These are phyloP conservation scores for Euthynnus affinis DNA, from an alignment of 2,797 vertebrate species.

Conservation along the genomic window DNA sequence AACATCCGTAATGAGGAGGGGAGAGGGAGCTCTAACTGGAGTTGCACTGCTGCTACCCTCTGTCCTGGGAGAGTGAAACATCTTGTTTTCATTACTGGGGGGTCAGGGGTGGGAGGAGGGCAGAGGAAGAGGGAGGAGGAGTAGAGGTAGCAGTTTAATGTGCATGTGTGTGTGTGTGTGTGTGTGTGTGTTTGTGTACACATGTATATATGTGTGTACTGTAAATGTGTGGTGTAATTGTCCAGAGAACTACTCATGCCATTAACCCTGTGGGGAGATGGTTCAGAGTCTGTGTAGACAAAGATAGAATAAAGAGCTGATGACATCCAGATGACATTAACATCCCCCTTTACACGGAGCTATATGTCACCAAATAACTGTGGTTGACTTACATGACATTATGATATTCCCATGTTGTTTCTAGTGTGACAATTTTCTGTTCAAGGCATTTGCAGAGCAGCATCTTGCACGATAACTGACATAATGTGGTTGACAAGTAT, in stretches of 20 bases:
- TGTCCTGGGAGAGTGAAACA: slow-evolving; percentile 79
- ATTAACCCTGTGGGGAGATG: slow-evolving; percentile 50
- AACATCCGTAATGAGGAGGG: slow-evolving; percentile 55
- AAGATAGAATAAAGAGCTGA: slow-evolving; percentile 59
- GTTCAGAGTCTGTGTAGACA: slow-evolving; percentile 51
- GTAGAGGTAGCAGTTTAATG: slow-evolving; percentile 66
- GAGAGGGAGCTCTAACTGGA: slow-evolving; percentile 61
- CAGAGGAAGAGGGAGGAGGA: slow-evolving; percentile 48
- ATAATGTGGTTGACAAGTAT: slow-evolving; percentile 43
- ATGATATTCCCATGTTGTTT: slow-evolving; percentile 45
- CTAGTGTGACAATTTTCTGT: slow-evolving; percentile 31
- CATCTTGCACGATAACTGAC: slow-evolving; percentile 41
- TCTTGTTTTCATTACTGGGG: slow-evolving; percentile 86
- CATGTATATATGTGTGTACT: slow-evolving; percentile 20
- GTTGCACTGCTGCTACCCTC: slow-evolving; percentile 68
- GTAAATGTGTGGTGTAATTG: slow-evolving; percentile 58
- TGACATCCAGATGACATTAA: slow-evolving; percentile 76
- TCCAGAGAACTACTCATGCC: slow-evolving; percentile 41
- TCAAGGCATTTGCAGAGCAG: slow-evolving; percentile 21
- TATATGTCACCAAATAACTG: slow-evolving; percentile 55
- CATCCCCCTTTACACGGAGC: slow-evolving; percentile 32
- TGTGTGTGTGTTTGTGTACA: slow-evolving; percentile 42
- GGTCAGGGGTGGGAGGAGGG: slow-evolving; percentile 45
- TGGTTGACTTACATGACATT: slow-evolving; percentile 61
- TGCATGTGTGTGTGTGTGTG: slow-evolving; percentile 59